Evolutionary conservation across 2,888 invertebrate genomes (phyloP), one percentile per base, ranked within the genome.

Genomic region (Luffia ferchaultella): DNA sequence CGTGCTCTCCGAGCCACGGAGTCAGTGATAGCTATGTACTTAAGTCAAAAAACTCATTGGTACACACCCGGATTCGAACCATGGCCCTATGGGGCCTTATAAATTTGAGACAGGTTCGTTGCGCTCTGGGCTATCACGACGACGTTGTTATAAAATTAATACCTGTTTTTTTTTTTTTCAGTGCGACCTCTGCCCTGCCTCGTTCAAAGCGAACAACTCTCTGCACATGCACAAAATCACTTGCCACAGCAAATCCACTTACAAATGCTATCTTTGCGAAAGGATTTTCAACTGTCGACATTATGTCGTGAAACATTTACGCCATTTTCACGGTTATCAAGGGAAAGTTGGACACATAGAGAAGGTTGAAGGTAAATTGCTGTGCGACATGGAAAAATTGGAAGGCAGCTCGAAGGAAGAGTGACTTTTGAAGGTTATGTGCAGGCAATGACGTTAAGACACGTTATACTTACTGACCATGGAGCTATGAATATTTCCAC

Each of bases 151-250:
- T 17, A 19, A 42, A 20, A 9, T n/a, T 7, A 9, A n/a, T n/a
- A n/a, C n/a, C n/a, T n/a, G n/a, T n/a, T 48, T 16, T 46, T 46
- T 19, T 49, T 42, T 16, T 18, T 55, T 51, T 0, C 67, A 76
- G 76, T 77, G 76, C 50, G 60, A 63, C 46, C 58, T 59, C 2
- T 77, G 76, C 44, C 66, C 71, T 0, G 67, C 74, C 0, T 54
- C 58, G 2, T 77, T 76, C 59, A 75, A 74, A 42, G 61, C 67
- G 0, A 64, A 62, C 61, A 72, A 73, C 60, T 62, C 64, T 0
- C 54, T 77, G 0, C 70, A 70, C 51, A 65, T 64, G 63, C 76
- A 77, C 64, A 66, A 62, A 16, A 51, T 54, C 3, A 54, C 55
- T 7, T 66, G 68, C 30, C 76, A 76, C 60, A 64, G 66, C 50